Evolutionary conservation across 2,113 vertebrate species (phyloP).

Genomic region (Scomber colias): DNA sequence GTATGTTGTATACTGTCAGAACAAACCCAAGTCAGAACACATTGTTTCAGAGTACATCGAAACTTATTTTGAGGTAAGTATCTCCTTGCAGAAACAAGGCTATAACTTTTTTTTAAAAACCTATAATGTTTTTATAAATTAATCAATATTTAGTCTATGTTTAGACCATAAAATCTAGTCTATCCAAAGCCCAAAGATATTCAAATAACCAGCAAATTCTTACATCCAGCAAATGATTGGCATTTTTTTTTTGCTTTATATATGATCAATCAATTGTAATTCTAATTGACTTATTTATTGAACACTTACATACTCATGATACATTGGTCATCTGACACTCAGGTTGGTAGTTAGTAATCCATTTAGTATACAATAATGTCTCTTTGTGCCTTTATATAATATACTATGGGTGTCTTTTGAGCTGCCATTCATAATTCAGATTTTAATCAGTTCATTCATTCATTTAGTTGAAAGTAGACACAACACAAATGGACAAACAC

Average conservation of each 20-base stretch:
- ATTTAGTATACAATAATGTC: constrained; percentile 18
- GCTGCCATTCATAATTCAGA: constrained; percentile 47
- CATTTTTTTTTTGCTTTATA: neutral
- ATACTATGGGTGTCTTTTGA: constrained; percentile 30
- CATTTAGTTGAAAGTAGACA: constrained; percentile 12
- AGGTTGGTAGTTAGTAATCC: constrained; percentile 3
- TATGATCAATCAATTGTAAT: neutral
- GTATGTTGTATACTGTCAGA: constrained; percentile 97
- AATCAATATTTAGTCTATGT: neutral
- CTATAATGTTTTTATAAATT: neutral
- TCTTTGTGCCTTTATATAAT: constrained; percentile 14
- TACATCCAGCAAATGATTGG: neutral
- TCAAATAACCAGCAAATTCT: neutral
- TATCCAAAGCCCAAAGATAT: neutral
- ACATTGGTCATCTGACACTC: neutral
- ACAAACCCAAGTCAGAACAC: constrained; percentile 95
- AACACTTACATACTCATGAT: neutral
- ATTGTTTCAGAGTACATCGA: constrained; percentile 95
- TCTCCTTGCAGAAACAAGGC: neutral
- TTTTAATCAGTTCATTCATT: constrained; percentile 19
- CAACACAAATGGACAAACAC: constrained; percentile 13
- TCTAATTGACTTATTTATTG: neutral
- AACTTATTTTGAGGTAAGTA: constrained; percentile 93
- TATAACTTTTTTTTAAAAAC: neutral
- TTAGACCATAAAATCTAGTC: neutral